Evolutionary conservation across 2,888 invertebrate genomes (phyloP), one percentile per base, ranked within the genome.

Genomic region (Machimus atricapillus): DNA sequence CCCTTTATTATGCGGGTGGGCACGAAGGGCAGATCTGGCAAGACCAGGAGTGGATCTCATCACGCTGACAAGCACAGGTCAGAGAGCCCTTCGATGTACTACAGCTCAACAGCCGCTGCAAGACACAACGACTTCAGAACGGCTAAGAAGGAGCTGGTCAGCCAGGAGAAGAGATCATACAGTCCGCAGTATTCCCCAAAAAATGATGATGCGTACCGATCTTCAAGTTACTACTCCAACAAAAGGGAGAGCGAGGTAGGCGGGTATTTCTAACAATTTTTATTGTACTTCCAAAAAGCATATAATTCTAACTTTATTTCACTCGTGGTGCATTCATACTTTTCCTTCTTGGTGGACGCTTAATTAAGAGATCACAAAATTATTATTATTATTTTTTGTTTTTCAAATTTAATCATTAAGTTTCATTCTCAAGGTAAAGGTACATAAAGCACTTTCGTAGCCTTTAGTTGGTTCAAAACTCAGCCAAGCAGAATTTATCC

Each of bases 1-100:
- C 97, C 97, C 37, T 97, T 97, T 91, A 96, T 97, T 91, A 95
- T 98, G 93, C 94, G 97, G 87, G 97, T 97, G 12, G 97, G 97
- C 27, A 95, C 96, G 0, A 95, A 95, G 88, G 94, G 96, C 37
- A 92, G 93, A 52, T 93, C 93, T 4, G 92, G 93, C 14, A 94
- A 94, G 90, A 93, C 94, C 0, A 93, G 94, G 52, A 93, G 92
- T 89, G 94, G 93, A 91, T 94, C 94, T 9, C 92, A 93, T 78
- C 94, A 94, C 87, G 94, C 94, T 76, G 94, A 94, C 89, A 92
- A 92, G 87, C 91, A 92, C 87, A 92, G 93, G 37, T 90, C 93
- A 5, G 93, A 93, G 89, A 93, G 92, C 87, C 93, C 93, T 1
- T 92, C 93, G 23, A 91, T 93, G 91, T 92, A 92, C 89, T 93